Evolutionary conservation across 2,888 invertebrate species (phyloP).

Genomic region (Drosophila mercatorum): DNA sequence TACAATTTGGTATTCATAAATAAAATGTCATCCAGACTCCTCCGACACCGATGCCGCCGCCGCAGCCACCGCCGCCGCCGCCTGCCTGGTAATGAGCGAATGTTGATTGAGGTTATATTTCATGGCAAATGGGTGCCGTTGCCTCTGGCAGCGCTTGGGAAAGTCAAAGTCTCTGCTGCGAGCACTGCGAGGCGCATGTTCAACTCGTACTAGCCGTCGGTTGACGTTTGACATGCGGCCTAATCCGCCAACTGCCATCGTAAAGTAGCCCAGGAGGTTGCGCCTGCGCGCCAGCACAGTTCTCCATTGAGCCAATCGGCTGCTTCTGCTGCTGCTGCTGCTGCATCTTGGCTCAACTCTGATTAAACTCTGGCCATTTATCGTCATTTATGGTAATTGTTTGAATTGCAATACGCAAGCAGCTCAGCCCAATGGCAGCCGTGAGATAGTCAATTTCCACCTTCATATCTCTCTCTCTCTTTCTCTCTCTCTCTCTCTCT

Average conservation of each 20-base stretch:
- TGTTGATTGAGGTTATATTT: constrained; percentile 84
- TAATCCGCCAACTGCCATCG: constrained; percentile 53
- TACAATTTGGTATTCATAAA: constrained; percentile 85
- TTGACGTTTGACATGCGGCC: constrained; percentile 74
- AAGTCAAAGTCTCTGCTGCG: constrained; percentile 44
- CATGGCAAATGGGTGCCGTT: constrained; percentile 76
- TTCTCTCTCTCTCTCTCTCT: not conserved
- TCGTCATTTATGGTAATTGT: constrained; percentile 80
- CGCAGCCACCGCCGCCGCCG: not conserved
- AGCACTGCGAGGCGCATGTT: constrained; percentile 46
- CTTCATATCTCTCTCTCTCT: not conserved
- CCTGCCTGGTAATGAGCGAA: constrained; percentile 76
- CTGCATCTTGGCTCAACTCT: constrained; percentile 44
- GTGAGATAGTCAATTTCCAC: constrained; percentile 1
- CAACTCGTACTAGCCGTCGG: constrained; percentile 32
- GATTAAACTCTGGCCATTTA: constrained; percentile 72
- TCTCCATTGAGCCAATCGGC: constrained; percentile 14
- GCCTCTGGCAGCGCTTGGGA: constrained; percentile 53
- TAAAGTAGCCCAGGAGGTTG: constrained; percentile 36
- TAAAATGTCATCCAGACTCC: constrained; percentile 81
- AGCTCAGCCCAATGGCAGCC: constrained; percentile 40
- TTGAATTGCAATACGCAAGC: constrained; percentile 55
- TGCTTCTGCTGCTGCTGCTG: constrained; percentile 2
- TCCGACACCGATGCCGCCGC: constrained; percentile 37
- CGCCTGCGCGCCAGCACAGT: constrained; percentile 48